Base-by-base conservation (phyloP, 2,797 vertebrate genomes). In the Prionace glauca region DNA sequence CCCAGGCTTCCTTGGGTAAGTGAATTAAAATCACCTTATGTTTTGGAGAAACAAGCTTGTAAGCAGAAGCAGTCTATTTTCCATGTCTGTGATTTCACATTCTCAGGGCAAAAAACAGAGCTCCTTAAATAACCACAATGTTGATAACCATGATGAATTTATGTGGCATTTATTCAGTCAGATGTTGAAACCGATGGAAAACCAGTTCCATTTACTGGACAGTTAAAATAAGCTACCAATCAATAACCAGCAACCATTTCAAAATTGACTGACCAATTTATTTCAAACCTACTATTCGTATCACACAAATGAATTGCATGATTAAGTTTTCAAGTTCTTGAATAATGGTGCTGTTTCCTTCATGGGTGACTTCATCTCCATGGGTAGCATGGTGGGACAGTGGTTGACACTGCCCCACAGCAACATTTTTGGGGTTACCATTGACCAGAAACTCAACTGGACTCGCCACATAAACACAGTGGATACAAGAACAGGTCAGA, bases 1-100 rank as follows among this genome's bases (percentile, higher is more conserved):
- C 99, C 0, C 99, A 99, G 96, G 98, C 99, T 96, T 99, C 98
- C 97, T 98, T 99, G 32, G 99, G 99, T 99, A 97, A 98, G 97
- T 96, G 32, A 77, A 69, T 22, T 26, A 74, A 50, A 77, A 74
- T 87, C 71, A 36, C 16, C 60, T 95, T 36, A 20, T 29, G 86
- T 87, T 56, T 86, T 22, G 93, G n/a, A 95, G n/a, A 41, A 95
- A 62, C 12, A 94, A 95, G 36, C 14, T 22, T 71, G 11, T 4
- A 84, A 62, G 22, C 26, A 22, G 45, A 32, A 60, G 41, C 12
- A 50, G 20, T 24, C 36, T 41, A 88, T 90, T 24, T 29, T 69
- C 36, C 90, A 20, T 69, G 24, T 29, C 72, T 62, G 24, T 81
- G 14, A 50, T 36, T 72, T 45, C 10, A 79, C 74, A 36, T 20